A percentile compares a stretch with the other conserved stretches of the same genome.
Evolutionary conservation across 2,797 vertebrate genomes (phyloP).

Genomic region (Esox masquinongy): DNA sequence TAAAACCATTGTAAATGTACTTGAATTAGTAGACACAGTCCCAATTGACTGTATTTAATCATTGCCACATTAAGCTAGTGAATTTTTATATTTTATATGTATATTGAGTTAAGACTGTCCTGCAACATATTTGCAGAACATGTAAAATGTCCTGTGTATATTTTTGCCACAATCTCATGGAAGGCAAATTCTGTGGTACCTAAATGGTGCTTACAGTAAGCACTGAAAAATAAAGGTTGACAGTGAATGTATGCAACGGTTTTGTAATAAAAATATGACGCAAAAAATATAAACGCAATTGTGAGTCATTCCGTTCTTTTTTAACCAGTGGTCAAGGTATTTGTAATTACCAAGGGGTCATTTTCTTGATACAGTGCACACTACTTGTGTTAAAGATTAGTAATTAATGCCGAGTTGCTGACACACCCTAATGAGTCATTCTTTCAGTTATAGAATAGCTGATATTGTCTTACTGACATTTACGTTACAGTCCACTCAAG

Average conservation of each 20-base stretch:
- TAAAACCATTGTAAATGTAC: too few species aligned
- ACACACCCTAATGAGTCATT: not conserved
- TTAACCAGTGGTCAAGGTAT: not conserved
- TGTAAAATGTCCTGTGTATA: not conserved
- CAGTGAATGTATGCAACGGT: not conserved
- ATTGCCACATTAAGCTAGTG: not conserved
- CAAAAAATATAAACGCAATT: not conserved
- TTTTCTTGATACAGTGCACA: not conserved
- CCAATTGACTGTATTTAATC: not conserved
- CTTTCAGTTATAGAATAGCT: not conserved
- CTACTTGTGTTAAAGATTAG: not conserved
- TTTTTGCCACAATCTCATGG: not conserved
- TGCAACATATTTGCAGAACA: not conserved
- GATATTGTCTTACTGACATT: not conserved
- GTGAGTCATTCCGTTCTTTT: not conserved
- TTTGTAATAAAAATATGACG: constrained; percentile 5
- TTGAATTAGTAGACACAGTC: not conserved
- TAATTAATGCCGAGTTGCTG: not conserved
- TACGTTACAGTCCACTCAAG: not conserved
- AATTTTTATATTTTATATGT: not conserved
- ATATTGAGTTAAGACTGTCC: not conserved
- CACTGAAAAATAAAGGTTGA: not conserved
- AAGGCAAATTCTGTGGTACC: not conserved
- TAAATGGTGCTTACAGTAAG: not conserved
- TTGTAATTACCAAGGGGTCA: not conserved